Base-by-base conservation (phyloP, 1,140 invertebrate genomes). In the Parapsyche elsis region DNA sequence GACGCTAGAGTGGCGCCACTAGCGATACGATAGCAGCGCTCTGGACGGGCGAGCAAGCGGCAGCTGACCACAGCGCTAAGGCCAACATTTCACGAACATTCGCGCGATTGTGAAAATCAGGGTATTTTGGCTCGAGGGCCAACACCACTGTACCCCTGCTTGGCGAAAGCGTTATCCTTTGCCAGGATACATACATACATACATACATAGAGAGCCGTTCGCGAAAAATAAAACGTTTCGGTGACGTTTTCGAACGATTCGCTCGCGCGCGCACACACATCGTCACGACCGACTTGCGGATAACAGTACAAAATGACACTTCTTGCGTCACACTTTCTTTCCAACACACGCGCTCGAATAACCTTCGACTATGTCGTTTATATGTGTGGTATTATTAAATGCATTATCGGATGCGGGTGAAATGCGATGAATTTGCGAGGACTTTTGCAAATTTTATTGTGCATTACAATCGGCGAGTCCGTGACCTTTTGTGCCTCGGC, bases 251-350 rank as follows among this genome's bases (percentile, higher is more conserved):
- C 12, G 10, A 10, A 53, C 49, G 10, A 5, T 53, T 53, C 49
- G 49, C 10, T 53, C 30, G 30, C 30, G 2, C 45, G 45, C 49
- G 49, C 10, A 53, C 64, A 30, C 64, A 23, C 21, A 7, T 67
- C 64, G 23, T 26, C 64, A 67, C 64, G 64, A 67, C 64, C 64
- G 64, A 67, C 64, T 67, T 67, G n/a, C 59, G 21, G 9, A 67
- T 67, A 67, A 67, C 64, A 67, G 64, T 67, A 67, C 64, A 67
- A 67, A 67, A 67, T 67, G 64, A 67, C 64, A 67, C 24, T 67
- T 67, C 64, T 67, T 67, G 64, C 64, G 64, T 67, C 64, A 67
- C 64, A 67, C 64, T 67, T 67, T 67, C 64, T 67, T 53, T 53
- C 16, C 2, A 53, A 53, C 10, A 38, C 30, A 38, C 30, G 30